Base-by-base conservation (phyloP, 1,140 invertebrate species). In the Cryptotermes secundus region DNA sequence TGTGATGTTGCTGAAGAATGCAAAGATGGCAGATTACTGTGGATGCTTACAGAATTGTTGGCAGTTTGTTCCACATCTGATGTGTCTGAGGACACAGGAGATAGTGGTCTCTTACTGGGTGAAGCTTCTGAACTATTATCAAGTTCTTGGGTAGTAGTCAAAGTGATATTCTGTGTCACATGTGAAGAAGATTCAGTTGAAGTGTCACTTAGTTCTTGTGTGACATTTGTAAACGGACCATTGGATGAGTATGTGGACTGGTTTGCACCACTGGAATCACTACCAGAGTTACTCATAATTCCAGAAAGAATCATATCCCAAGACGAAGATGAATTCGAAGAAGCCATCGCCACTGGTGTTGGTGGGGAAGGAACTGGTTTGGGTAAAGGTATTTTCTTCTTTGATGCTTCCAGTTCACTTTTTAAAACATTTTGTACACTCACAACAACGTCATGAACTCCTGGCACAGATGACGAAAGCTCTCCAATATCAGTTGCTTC, bases 371-470 rank as follows among this genome's bases (percentile, higher is more conserved):
- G 7, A 6, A 24, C 42, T 0, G 90, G 89, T 72, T 89, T 90
- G 49, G 89, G 89, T 24, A 93, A 90, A 45, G 91, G 88, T 35
- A 87, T 84, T 88, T 94, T 94, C 83, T 91, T 93, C 87, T 92
- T 93, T 82, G 92, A 90, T 7, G 91, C 91, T 87, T 93, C 93
- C 88, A 96, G 92, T 90, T 96, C 94, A 79, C 93, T 92, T 90
- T 95, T 95, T 0, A 96, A 88, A 24, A 96, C 95, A 88, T 93
- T 95, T 88, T 96, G 95, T 4, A 96, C 95, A 87, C 94, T 96
- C 80, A 93, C 92, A 0, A 96, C 94, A 12, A 96, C 94, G 85
- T 94, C 95, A 85, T 95, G 93, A 6, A 96, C 94, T 89, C 95
- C 93, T 85, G 92, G 93, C 80, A 93, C 91, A 3, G 93, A 90